A percentile compares a stretch with the other conserved stretches of the same genome.
These are phyloP conservation scores for Acleris sparsana DNA, from an alignment of 2,888 invertebrate genomes.

Conservation along the genomic window DNA sequence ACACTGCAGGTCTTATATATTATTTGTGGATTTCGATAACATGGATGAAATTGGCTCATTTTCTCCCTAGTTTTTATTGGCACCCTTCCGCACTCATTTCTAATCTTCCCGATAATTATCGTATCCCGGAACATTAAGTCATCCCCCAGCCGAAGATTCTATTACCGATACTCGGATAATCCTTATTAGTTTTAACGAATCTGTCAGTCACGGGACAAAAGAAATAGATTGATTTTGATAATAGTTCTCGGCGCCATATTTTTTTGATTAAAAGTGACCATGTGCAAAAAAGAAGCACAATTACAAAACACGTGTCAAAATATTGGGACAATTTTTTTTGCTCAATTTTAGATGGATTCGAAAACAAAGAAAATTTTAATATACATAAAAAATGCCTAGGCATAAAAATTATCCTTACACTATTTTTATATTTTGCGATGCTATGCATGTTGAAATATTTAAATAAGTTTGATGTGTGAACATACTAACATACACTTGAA, in stretches of 20 bases:
- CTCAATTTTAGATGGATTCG: too few relatives aligned
- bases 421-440: too few relatives aligned
- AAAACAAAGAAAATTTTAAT: too few relatives aligned
- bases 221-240: constrained; percentile 16
- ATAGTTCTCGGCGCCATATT: not conserved
- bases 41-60: constrained; percentile 1
- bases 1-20: not conserved
- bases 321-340: not conserved
- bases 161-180: constrained; percentile 74
- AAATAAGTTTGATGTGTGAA: too few relatives aligned
- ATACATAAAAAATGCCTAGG: too few relatives aligned
- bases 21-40: not conserved
- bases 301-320: not conserved
- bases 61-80: constrained; percentile 4
- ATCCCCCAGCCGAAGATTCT: constrained; percentile 62
- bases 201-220: constrained; percentile 62
- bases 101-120: constrained; percentile 41
- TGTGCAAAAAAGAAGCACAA: not conserved
- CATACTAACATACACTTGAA: too few relatives aligned
- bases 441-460: too few relatives aligned
- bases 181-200: constrained; percentile 72
- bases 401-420: too few relatives aligned
- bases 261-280: constrained; percentile 2
- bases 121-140: constrained; percentile 15
- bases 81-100: constrained; percentile 21